Evolutionary conservation across 1,140 invertebrate genomes (phyloP), one percentile per base, ranked within the genome.

Genomic region (Drosophila biarmipes): DNA sequence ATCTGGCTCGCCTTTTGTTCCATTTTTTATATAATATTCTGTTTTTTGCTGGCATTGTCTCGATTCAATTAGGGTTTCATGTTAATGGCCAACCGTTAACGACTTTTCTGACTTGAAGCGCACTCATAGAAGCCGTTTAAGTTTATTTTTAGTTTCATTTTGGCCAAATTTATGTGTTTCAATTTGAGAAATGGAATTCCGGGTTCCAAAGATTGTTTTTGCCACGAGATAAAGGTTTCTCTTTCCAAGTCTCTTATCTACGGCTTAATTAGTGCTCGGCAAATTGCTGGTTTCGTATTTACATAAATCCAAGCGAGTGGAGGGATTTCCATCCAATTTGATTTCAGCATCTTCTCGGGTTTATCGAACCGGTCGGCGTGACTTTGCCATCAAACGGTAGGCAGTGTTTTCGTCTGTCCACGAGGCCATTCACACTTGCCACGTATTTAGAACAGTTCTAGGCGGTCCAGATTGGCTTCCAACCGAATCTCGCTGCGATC

Each of bases 131-230:
- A 61, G 77, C 73, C 29, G 62, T 66, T 51, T 63, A 62, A 29
- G 73, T 67, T 55, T 63, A 59, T 49, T 74, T 79, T 67, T 73
- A 43, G 52, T 56, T 76, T 72, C 45, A 75, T 43, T 57, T 51
- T 15, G 15, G 27, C 10, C 69, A 78, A 63, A 75, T 81, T 76
- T 68, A 87, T 87, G 82, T 78, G 69, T 64, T 86, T 86, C 64
- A 78, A 54, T 73, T 85, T 68, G 38, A 68, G 61, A 40, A 66
- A 64, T 69, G 45, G 57, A 72, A 87, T 87, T 87, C 84, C 82
- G 78, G 84, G 84, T 82, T 81, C 45, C 71, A 74, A 74, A 74
- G 69, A 73, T 54, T 73, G 71, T 38, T 34, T 37, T 49, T 17
- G 27, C 14, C 8, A 49, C 4, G 10, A 49, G 46, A 62, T 17